These are phyloP conservation scores for Enteromius mattozi DNA, from an alignment of 2,797 vertebrate genomes.

Conservation along the genomic window DNA sequence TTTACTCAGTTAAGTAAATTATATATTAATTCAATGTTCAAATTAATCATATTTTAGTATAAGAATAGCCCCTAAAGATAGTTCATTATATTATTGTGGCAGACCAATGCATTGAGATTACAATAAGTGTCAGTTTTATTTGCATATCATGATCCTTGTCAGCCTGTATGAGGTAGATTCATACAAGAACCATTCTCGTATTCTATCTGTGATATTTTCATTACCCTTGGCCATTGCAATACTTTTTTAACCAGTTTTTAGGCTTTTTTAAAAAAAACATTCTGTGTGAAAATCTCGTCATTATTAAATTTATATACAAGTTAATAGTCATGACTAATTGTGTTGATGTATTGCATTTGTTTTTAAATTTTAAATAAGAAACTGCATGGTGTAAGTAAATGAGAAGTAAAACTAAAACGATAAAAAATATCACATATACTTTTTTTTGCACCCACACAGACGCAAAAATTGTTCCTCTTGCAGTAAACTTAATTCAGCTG, in stretches of 20 bases:
- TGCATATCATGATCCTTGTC: background rate
- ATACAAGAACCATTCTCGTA: background rate
- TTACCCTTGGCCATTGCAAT: background rate
- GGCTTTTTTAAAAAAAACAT: too few species aligned
- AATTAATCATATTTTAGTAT: background rate
- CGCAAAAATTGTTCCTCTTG: background rate
- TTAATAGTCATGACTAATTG: background rate
- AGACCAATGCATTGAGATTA: background rate
- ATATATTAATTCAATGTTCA: background rate
- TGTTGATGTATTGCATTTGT: background rate
- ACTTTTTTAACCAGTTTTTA: background rate
- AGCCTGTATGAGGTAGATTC: background rate
- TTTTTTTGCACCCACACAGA: background rate
- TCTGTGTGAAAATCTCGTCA: background rate
- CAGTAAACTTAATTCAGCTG: slow-evolving; percentile 14
- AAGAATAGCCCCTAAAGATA: background rate
- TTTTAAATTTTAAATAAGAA: background rate
- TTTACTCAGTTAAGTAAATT: background rate
- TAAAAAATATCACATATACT: background rate
- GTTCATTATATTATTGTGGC: background rate
- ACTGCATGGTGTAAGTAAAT: background rate
- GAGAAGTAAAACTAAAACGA: background rate
- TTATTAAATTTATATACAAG: background rate
- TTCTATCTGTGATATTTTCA: background rate
- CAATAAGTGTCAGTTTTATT: background rate